These are phyloP conservation scores for Theonella swinhoei DNA, from an alignment of 37 sponge, comb jelly and placozoan species.

Conservation along the genomic window DNA sequence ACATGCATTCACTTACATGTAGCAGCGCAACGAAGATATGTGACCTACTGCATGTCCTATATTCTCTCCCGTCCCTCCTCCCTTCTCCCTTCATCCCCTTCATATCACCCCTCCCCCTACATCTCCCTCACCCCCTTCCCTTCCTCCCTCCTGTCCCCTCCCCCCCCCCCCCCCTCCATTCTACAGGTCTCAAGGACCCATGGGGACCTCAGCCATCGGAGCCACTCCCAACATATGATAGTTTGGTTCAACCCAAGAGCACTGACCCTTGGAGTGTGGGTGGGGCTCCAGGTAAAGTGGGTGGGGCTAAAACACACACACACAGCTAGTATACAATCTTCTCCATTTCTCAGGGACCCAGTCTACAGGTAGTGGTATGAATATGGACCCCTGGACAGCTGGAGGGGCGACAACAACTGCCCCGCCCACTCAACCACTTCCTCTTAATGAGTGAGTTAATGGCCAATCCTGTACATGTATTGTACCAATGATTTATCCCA, in stretches of 20 bases:
- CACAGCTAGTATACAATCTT: not conserved
- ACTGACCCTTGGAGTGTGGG: constrained; percentile 34
- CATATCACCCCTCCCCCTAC: not conserved
- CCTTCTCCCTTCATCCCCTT: not conserved
- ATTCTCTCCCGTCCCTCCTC: not conserved
- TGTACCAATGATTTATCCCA: too few relatives aligned
- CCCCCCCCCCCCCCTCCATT: not conserved
- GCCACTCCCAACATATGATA: constrained; percentile 53
- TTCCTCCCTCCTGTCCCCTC: not conserved
- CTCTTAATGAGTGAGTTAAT: too few relatives aligned
- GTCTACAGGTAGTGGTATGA: too few relatives aligned
- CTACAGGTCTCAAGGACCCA: constrained; percentile 34
- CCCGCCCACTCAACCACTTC: too few relatives aligned
- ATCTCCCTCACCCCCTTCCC: not conserved
- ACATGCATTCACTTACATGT: too few relatives aligned
- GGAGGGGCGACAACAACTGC: not conserved
- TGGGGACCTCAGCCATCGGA: constrained; percentile 28
- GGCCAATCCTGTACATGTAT: too few relatives aligned
- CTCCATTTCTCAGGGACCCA: too few relatives aligned
- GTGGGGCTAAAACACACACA: not conserved
- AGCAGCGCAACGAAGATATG: not conserved
- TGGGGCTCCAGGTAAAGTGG: not conserved
- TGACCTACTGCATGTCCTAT: not conserved
- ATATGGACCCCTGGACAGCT: not conserved
- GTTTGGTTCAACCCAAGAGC: not conserved